Percentiles rank a stretch among this genome's conserved stretches.
phyloP scores from a whole-genome alignment of 2,888 invertebrate genomes.

The Oxycera nigricornis region DNA sequence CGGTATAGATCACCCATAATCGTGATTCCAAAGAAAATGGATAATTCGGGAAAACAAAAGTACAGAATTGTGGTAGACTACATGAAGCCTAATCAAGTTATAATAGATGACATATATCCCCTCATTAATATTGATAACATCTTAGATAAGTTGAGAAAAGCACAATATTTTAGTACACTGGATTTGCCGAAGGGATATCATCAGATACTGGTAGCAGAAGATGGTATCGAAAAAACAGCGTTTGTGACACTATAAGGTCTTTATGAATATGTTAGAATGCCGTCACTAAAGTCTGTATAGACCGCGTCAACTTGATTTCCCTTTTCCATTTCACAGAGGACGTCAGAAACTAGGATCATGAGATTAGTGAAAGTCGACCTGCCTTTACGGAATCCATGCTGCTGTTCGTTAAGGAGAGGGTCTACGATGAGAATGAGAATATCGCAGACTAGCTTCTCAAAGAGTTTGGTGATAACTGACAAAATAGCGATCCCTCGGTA shows the following conservation, averaged over 20 bases:
- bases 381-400: too few relatives aligned
- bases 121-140: conserved; percentile 44
- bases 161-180: conserved; percentile 44
- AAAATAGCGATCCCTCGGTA: too few relatives aligned
- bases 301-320: too few relatives aligned
- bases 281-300: too few relatives aligned
- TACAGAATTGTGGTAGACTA: conserved; percentile 46
- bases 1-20: conserved; percentile 40
- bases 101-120: conserved; percentile 23
- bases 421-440: too few relatives aligned
- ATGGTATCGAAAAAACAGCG: conserved; percentile 45
- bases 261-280: conserved; percentile 41
- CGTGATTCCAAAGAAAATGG: conserved; percentile 44
- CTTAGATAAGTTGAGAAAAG: conserved; percentile 41
- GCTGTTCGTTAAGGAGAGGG: too few relatives aligned
- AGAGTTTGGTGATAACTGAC: too few relatives aligned
- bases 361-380: too few relatives aligned
- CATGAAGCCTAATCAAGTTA: not conserved
- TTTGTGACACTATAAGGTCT: conserved; percentile 41
- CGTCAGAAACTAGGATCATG: too few relatives aligned
- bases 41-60: conserved; percentile 43
- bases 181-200: not conserved
- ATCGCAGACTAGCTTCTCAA: too few relatives aligned
- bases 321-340: too few relatives aligned
- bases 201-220: conserved; percentile 22